Evolutionary conservation across 2,888 invertebrate genomes (phyloP).

Genomic region (Ochlodes sylvanus): DNA sequence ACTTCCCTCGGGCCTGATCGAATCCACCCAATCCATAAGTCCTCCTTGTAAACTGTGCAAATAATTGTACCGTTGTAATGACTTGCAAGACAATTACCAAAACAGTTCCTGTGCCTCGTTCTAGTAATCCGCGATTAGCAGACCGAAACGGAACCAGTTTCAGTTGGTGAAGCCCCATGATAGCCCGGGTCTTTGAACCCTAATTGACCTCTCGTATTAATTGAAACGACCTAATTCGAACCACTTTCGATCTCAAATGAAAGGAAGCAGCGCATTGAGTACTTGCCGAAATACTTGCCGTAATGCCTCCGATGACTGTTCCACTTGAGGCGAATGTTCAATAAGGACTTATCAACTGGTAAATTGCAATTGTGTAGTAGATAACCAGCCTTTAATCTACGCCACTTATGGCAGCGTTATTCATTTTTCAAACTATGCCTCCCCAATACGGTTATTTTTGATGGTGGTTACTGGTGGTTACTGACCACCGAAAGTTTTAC

Average conservation of each 20-base stretch:
- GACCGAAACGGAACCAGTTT: slow-evolving; percentile 25
- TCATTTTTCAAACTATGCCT: too few relatives aligned
- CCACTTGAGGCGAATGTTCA: slow-evolving; percentile 17
- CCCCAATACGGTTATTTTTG: too few relatives aligned
- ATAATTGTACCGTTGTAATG: neutral
- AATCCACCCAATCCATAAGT: neutral
- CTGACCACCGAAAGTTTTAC: too few relatives aligned
- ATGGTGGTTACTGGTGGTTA: too few relatives aligned
- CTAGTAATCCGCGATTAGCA: slow-evolving; percentile 19
- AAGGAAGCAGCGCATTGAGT: slow-evolving; percentile 29
- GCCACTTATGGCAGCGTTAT: too few relatives aligned
- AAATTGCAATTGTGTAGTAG: neutral
- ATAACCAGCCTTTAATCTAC: neutral
- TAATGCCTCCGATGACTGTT: slow-evolving; percentile 14
- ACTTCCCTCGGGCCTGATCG: neutral
- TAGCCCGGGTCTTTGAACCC: slow-evolving; percentile 28
- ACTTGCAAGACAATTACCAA: neutral
- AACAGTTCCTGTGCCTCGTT: slow-evolving; percentile 4
- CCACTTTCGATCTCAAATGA: slow-evolving; percentile 36
- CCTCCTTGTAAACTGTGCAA: neutral
- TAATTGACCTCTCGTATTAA: slow-evolving; percentile 33
- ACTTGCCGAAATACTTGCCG: slow-evolving; percentile 20
- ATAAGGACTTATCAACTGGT: slow-evolving; percentile 5
- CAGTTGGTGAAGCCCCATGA: slow-evolving; percentile 21
- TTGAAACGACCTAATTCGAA: slow-evolving; percentile 33